These are phyloP conservation scores for Epinephelus coioides DNA, from an alignment of 2,797 vertebrate species.

Conservation along the genomic window DNA sequence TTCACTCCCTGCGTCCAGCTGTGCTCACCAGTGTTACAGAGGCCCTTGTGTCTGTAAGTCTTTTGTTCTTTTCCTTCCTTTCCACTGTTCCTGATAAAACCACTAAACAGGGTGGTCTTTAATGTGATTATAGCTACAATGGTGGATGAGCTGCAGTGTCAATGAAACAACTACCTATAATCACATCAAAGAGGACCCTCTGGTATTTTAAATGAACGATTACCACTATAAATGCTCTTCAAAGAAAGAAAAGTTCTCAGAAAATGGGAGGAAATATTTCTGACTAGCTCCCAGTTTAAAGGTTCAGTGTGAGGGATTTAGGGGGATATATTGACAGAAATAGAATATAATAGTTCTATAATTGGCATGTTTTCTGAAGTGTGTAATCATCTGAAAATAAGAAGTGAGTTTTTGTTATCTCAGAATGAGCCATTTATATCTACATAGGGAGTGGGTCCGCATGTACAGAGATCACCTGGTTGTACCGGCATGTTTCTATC, in stretches of 20 bases:
- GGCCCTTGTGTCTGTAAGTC: conserved; percentile 97
- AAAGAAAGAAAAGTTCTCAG: background rate
- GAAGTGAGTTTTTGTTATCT: no score
- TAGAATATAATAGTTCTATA: no score
- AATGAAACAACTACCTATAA: conserved; percentile 20
- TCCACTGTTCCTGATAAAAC: conserved; percentile 9
- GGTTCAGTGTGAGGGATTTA: no score
- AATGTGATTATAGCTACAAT: conserved; percentile 21
- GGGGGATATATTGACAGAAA: no score
- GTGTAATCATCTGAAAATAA: no score
- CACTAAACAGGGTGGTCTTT: conserved; percentile 2
- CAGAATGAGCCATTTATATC: no score
- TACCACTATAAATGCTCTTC: background rate
- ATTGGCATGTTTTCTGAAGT: no score
- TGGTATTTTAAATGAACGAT: background rate
- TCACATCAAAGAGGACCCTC: conserved; percentile 24
- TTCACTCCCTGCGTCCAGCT: conserved; percentile 96
- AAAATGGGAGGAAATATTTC: background rate
- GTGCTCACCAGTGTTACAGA: conserved; percentile 98
- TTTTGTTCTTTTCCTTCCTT: conserved; percentile 18
- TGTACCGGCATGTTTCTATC: no score
- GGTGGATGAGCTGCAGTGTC: background rate
- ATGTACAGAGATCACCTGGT: no score
- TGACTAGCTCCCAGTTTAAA: background rate
- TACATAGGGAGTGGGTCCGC: no score